Evolutionary conservation across 2,113 vertebrate genomes (phyloP), one percentile per base, ranked within the genome.

Genomic region (Sapayoa aenigma): DNA sequence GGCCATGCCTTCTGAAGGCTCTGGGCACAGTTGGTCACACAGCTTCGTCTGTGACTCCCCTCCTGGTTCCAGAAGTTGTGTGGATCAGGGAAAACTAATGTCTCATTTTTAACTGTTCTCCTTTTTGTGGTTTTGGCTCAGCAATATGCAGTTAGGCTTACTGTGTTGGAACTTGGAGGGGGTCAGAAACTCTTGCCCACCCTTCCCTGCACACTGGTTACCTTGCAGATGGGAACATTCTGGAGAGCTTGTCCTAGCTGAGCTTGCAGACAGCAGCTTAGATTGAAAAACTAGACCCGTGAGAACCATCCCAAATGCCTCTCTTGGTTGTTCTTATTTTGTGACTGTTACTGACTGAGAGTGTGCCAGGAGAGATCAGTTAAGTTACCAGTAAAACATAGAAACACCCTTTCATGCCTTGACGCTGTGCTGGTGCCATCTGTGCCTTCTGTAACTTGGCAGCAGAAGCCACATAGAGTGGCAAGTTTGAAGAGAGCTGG

Each of bases 181-280:
- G 9, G 0, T 25, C 23, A 75, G 52, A 63, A 73, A 30, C 33
- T 81, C 44, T 90, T 2, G 0, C 50, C n/a, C 2, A 3, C 9
- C 24, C 33, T 60, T 88, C 60, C 1, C 1, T 62, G 28, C 19
- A 7, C 5, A 2, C 39, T 72, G 52, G 39, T 60, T 81, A 19
- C 5, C 53, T 76, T 0, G 0, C 50, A 59, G 37, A 23, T 41
- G 13, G 27, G 49, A 20, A 24, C 3, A 0, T 75, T 68, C 63
- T 91, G 78, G 14, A 69, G 63, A 79, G 31, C 49, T 75, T 94
- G 31, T 89, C 49, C 31, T 83, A 65, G 58, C 14, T 1, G 1
- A 24, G n/a, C 55, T 84, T 91, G 91, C 67, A 91, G 37, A 46
- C 69, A 42, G 53, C 33, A 35, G n/a, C 60, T 94, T 73, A 50